These are phyloP conservation scores for Aphelenchoides fujianensis DNA, from an alignment of 1,140 invertebrate species.

Conservation along the genomic window DNA sequence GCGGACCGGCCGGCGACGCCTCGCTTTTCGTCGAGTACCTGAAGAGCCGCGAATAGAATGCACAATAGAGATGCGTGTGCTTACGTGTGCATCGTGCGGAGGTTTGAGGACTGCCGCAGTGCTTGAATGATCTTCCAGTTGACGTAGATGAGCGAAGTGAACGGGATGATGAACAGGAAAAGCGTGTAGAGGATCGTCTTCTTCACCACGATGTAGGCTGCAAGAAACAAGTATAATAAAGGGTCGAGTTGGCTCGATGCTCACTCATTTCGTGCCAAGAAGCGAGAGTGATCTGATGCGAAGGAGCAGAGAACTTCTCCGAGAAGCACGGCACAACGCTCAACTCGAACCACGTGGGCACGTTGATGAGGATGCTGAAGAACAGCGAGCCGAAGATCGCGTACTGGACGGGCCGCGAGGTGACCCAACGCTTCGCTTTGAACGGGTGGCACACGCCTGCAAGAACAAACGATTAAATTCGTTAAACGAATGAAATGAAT, in stretches of 20 bases:
- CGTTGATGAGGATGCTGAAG: conserved; percentile 53
- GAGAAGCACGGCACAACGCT: conserved; percentile 52
- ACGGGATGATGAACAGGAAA: conserved; percentile 60
- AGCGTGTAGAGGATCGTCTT: conserved; percentile 56
- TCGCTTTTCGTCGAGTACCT: conserved; percentile 56
- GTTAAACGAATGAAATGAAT: conserved; percentile 22
- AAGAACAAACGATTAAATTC: no score
- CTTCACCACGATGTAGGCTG: conserved; percentile 51
- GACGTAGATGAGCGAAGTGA: conserved; percentile 49
- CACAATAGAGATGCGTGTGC: no score
- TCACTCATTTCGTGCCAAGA: background rate
- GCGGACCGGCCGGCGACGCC: background rate
- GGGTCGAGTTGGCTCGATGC: background rate
- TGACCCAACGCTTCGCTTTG: conserved; percentile 60
- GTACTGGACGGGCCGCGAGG: conserved; percentile 46
- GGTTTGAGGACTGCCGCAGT: conserved; percentile 43
- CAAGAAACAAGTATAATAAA: no score
- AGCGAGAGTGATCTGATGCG: conserved; percentile 14
- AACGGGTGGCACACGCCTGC: conserved; percentile 59
- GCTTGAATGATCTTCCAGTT: conserved; percentile 57
- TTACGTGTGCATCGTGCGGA: conserved; percentile 55
- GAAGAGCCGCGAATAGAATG: no score
- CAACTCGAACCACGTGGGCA: conserved; percentile 57
- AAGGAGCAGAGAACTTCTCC: conserved; percentile 36
- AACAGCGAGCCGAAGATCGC: conserved; percentile 54